Base-by-base conservation (phyloP, 2,113 vertebrate species). In the Urocynchramus pylzowi region DNA sequence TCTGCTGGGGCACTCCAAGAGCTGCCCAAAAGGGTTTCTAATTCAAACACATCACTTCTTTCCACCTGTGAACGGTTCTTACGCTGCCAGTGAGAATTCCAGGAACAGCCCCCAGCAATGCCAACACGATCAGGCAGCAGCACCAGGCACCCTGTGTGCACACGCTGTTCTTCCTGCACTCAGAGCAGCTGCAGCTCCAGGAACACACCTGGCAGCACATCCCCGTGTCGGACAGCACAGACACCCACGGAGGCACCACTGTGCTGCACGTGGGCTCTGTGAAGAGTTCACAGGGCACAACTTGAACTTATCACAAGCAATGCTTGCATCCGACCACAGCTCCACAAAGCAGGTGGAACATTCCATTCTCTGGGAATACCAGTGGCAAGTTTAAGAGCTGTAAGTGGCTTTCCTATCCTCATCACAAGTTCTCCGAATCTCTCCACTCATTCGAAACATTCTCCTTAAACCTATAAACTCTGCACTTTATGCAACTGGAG, bases 121-220 rank as follows among this genome's bases (percentile, higher is more conserved):
- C 50, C 24, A 52, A 23, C 26, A 23, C 4, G 12, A 57, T 70
- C 61, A 50, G 65, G 37, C 31, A 64, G 65, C 75, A 75, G 77
- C 77, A 73, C 2, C 4, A 1, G 28, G 28, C 42, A 57, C 7
- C n/a, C 57, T 16, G 13, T 14, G n/a, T 20, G 20, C 21, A 8
- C 27, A 10, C 3, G 0, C 30, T 19, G 33, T 0, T 50, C 35
- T 20, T 26, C 30, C 53, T 5, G 1, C 49, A 8, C 73, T 10
- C 7, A 1, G 61, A 49, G 61, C 2, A 4, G 13, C 83, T 49
- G 16, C 1, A 2, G 13, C 33, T 20, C 3, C 47, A 70, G 57
- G 15, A 31, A 9, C 60, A 44, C 78, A 11, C 4, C 61, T 42
- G 17, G 37, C 78, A 84, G 0, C 42, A 70, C 44, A 16, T 3